phyloP scores from a whole-genome alignment of 2,113 vertebrate species.

The Orcinus orca region DNA sequence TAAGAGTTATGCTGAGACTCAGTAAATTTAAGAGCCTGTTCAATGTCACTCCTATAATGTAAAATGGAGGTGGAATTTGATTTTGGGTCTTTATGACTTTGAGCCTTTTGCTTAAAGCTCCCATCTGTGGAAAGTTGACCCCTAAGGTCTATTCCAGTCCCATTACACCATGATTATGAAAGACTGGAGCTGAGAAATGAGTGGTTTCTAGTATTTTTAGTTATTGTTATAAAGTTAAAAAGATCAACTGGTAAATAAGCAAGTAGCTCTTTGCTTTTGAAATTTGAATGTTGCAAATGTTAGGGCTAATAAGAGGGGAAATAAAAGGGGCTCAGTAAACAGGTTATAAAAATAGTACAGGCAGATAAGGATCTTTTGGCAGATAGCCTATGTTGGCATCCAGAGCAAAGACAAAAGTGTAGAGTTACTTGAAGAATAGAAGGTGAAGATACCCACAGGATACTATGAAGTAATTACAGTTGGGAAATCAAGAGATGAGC shows the following conservation, averaged over 20 bases:
- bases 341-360: neutral
- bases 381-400: slow-evolving; percentile 21
- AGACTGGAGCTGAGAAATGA: neutral
- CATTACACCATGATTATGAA: neutral
- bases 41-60: neutral
- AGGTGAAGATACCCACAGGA: slow-evolving; percentile 32
- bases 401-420: slow-evolving; percentile 39
- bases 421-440: slow-evolving; percentile 57
- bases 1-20: neutral
- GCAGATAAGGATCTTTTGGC: neutral
- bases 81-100: neutral
- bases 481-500: slow-evolving; percentile 52
- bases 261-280: neutral
- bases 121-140: neutral
- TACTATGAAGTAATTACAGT: slow-evolving; percentile 55
- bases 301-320: neutral
- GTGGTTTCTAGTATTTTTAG: neutral
- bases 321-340: neutral
- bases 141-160: neutral
- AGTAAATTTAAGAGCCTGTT: neutral
- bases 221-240: neutral
- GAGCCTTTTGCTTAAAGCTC: neutral
- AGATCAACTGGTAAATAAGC: slow-evolving; percentile 22
- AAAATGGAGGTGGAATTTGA: neutral
- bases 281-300: slow-evolving; percentile 17